Evolutionary conservation across 2,888 invertebrate genomes (phyloP).

Genomic region (Schizotus pectinicornis): DNA sequence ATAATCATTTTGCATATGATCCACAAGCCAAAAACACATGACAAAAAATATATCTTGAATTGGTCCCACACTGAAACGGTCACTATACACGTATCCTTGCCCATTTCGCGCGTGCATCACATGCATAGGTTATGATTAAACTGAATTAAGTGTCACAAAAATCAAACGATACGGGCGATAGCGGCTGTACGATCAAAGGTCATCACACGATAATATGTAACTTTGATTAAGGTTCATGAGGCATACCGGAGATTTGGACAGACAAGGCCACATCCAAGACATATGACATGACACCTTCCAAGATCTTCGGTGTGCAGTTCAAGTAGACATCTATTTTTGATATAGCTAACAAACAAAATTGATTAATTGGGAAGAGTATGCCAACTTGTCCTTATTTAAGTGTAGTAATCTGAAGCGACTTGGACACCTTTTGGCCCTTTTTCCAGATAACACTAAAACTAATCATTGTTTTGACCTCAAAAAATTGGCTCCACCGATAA

Average conservation of each 20-base stretch:
- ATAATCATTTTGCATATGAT: slow-evolving; percentile 59
- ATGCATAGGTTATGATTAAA: slow-evolving; percentile 11
- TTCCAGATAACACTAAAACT: too few relatives aligned
- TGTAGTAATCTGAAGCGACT: too few relatives aligned
- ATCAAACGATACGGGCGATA: slow-evolving; percentile 19
- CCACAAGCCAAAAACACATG: slow-evolving; percentile 62
- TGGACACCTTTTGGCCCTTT: too few relatives aligned
- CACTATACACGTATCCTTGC: slow-evolving; percentile 53
- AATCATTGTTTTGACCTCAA: too few relatives aligned
- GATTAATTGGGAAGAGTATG: too few relatives aligned
- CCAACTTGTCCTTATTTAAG: too few relatives aligned
- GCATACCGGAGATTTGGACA: neutral
- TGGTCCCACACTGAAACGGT: slow-evolving; percentile 60
- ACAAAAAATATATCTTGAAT: slow-evolving; percentile 59
- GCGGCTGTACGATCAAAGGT: slow-evolving; percentile 34
- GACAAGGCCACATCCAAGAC: too few relatives aligned
- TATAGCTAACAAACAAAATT: too few relatives aligned
- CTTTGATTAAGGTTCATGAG: slow-evolving; percentile 9
- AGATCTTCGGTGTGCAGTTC: too few relatives aligned
- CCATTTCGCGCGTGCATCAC: slow-evolving; percentile 23
- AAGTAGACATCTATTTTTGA: too few relatives aligned
- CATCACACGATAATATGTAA: slow-evolving; percentile 29
- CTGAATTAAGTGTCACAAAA: slow-evolving; percentile 21
- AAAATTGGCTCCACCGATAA: too few relatives aligned
- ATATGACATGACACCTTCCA: too few relatives aligned